These are phyloP conservation scores for Cebidichthys violaceus DNA, from an alignment of 2,113 vertebrate genomes.

Conservation along the genomic window DNA sequence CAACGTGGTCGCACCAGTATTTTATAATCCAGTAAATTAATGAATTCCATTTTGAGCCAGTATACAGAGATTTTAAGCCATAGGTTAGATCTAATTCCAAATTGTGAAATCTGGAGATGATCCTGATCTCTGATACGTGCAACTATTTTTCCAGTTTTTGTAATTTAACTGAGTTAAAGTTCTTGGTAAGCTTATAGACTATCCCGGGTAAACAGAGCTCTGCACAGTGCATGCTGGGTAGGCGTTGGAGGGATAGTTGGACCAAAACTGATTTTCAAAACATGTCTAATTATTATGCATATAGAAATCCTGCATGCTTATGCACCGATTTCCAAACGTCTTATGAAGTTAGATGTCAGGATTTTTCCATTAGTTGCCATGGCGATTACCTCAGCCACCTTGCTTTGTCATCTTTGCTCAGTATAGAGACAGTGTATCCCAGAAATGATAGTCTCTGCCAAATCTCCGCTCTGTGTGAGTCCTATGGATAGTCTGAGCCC, in stretches of 20 bases:
- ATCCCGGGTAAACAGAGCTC: background rate
- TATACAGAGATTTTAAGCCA: too few relatives aligned
- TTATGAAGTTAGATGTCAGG: background rate
- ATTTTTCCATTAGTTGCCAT: slow-evolving; percentile 13
- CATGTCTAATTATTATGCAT: background rate
- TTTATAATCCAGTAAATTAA: background rate
- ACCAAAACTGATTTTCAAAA: background rate
- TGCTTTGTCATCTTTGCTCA: slow-evolving; percentile 42
- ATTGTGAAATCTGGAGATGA: background rate
- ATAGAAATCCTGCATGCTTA: background rate
- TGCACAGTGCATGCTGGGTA: background rate
- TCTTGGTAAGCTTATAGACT: background rate
- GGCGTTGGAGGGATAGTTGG: background rate
- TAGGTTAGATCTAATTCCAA: background rate
- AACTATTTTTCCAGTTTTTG: background rate
- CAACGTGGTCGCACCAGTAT: background rate
- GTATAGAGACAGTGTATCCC: slow-evolving; percentile 12
- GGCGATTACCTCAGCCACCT: slow-evolving; percentile 4
- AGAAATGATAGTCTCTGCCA: slow-evolving; percentile 48
- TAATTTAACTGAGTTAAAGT: background rate
- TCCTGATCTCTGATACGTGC: background rate
- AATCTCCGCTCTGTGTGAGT: slow-evolving; percentile 56
- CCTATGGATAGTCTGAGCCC: slow-evolving; percentile 46
- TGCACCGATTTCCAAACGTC: background rate
- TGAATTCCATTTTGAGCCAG: background rate